Evolutionary conservation across 2,797 vertebrate species (phyloP).

Genomic region (Falco novaeseelandiae): DNA sequence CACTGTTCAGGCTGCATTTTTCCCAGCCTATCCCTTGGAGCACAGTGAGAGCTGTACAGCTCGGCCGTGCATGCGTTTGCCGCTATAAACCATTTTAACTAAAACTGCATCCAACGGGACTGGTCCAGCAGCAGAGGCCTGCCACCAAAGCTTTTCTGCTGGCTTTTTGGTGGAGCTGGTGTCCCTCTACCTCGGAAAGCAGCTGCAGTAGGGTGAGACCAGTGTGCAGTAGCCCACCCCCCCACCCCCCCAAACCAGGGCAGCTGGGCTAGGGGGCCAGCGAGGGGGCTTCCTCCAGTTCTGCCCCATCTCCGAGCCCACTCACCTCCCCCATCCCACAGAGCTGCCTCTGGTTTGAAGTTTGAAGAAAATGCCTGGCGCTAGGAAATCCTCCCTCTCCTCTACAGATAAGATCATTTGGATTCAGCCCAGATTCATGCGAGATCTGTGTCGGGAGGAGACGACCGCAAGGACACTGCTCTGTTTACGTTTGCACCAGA

Average conservation of each 20-base stretch:
- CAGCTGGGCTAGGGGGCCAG: rapidly evolving
- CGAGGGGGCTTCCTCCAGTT: neutral
- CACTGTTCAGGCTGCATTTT: neutral
- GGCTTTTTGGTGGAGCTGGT: neutral
- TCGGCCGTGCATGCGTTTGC: rapidly evolving
- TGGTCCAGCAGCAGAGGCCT: neutral
- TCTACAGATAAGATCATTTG: constrained; percentile 25
- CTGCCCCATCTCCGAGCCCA: neutral
- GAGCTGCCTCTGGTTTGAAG: neutral
- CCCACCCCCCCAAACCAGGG: rapidly evolving
- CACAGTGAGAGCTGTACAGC: neutral
- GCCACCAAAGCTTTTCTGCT: rapidly evolving
- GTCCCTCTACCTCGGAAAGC: neutral
- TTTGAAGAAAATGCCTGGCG: neutral
- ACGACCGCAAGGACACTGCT: neutral
- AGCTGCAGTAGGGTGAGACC: neutral
- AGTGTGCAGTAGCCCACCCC: neutral
- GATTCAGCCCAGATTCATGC: constrained; percentile 22
- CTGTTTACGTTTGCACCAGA: neutral
- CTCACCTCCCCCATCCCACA: rapidly evolving
- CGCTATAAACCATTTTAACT: neutral
- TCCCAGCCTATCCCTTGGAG: neutral
- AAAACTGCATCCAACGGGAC: neutral
- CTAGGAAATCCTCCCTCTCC: constrained; percentile 16
- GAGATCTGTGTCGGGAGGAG: constrained; percentile 10